Conservation (phyloP, 2,797 vertebrate species). For the Eulemur albifrons region DNA sequence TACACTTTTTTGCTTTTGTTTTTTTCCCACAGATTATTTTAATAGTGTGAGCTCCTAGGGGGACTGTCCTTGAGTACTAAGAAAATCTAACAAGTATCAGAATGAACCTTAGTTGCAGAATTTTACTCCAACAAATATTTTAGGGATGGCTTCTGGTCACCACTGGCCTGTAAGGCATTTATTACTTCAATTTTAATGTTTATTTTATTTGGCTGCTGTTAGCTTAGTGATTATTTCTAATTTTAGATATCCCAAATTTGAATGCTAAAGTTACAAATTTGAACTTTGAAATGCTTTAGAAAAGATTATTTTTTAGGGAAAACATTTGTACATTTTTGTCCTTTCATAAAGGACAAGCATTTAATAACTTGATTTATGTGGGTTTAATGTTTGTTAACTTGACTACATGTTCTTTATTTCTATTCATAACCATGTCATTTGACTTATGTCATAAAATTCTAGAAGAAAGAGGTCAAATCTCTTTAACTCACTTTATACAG, state of each 20-base stretch:
- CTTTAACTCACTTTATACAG: background rate
- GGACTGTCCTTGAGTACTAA: background rate
- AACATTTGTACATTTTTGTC: background rate
- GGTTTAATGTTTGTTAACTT: background rate
- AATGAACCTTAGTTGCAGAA: background rate
- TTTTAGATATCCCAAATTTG: background rate
- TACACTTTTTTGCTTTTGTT: background rate
- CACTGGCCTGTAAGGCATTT: background rate
- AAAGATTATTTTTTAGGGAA: slow-evolving; percentile 3
- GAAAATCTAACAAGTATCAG: background rate
- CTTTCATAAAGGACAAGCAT: slow-evolving; percentile 2
- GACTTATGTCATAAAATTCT: background rate
- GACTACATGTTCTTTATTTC: background rate
- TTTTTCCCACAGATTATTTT: background rate
- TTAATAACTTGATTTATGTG: background rate
- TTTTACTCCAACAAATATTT: background rate
- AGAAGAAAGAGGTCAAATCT: background rate
- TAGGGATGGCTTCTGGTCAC: background rate
- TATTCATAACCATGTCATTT: background rate
- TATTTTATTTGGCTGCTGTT: slow-evolving; percentile 21
- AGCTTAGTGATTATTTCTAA: background rate
- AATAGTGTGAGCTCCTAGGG: background rate
- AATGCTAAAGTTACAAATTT: background rate
- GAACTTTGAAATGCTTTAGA: slow-evolving; percentile 1
- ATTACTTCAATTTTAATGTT: slow-evolving; percentile 8